Evolutionary conservation across 2,797 vertebrate genomes (phyloP).

Genomic region (Coregonus sp.): DNA sequence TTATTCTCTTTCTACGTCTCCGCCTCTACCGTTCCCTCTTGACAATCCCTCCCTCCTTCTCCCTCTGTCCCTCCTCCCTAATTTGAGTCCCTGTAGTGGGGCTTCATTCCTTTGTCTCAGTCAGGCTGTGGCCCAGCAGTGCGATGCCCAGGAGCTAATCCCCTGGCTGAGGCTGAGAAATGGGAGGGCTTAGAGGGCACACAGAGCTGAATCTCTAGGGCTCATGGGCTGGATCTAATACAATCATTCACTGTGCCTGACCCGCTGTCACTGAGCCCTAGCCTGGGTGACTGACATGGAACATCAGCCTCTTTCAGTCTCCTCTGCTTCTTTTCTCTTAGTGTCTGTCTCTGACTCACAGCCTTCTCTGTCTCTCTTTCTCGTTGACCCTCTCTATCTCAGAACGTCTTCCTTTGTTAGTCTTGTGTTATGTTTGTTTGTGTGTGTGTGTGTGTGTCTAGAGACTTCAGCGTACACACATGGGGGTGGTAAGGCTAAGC

Average conservation of each 20-base stretch:
- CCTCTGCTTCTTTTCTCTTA: not conserved
- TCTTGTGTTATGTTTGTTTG: not conserved
- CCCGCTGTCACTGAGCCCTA: constrained; percentile 30
- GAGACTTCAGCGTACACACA: constrained; percentile 7
- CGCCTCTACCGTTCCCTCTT: constrained; percentile 10
- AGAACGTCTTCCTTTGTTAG: not conserved
- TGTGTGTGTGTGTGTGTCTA: not conserved
- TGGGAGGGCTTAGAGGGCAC: constrained; percentile 1
- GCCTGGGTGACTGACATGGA: constrained; percentile 17
- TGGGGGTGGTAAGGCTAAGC: constrained; percentile 10
- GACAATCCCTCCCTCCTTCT: constrained; percentile 15
- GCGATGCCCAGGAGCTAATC: constrained; percentile 47
- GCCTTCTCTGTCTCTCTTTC: no score
- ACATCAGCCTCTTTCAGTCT: not conserved
- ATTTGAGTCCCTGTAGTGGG: constrained; percentile 36
- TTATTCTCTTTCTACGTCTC: constrained; percentile 17
- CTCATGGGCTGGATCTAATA: constrained; percentile 41
- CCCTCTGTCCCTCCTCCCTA: constrained; percentile 31
- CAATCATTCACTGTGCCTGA: constrained; percentile 49
- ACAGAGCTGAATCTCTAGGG: constrained; percentile 30
- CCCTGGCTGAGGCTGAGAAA: constrained; percentile 27
- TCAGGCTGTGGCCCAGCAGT: constrained; percentile 6
- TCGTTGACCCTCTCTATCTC: not conserved
- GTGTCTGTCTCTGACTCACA: no score
- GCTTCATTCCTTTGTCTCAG: constrained; percentile 45